A percentile compares a stretch with the other conserved stretches of the same genome.
These are phyloP conservation scores for Leptodactylus fuscus DNA, from an alignment of 2,113 vertebrate species.

Conservation along the genomic window DNA sequence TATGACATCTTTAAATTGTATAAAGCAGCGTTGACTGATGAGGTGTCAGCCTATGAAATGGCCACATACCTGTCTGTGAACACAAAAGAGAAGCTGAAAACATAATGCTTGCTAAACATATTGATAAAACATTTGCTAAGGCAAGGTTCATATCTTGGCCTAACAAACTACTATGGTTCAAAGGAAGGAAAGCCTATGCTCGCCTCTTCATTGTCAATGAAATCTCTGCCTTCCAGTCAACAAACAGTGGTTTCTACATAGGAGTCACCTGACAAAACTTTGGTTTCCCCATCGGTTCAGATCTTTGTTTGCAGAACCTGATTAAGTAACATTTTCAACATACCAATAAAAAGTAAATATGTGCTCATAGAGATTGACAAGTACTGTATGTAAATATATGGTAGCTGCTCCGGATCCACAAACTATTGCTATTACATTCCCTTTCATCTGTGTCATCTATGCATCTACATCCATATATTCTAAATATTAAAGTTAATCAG, in stretches of 20 bases:
- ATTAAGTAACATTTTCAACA: conserved; percentile 33
- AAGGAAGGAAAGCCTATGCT: conserved; percentile 16
- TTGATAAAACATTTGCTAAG: conserved; percentile 40
- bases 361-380: not conserved
- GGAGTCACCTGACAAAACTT: not conserved
- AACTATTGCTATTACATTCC: not conserved
- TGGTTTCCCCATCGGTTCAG: not conserved
- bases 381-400: not conserved
- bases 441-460: not conserved
- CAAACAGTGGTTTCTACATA: not conserved
- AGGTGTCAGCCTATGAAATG: conserved; percentile 23
- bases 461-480: not conserved
- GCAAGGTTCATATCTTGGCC: conserved; percentile 33
- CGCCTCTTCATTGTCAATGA: conserved; percentile 4
- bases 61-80: not conserved
- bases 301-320: not conserved
- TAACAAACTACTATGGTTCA: conserved; percentile 25
- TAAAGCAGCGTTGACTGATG: not conserved
- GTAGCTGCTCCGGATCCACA: not conserved
- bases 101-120: not conserved
- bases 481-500: not conserved
- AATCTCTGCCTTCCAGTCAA: not conserved
- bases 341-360: conserved; percentile 25
- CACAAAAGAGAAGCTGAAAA: not conserved
- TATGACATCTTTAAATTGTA: not conserved